Percentiles rank a stretch among this genome's conserved stretches.
These are phyloP conservation scores for Mus minutoides DNA, from an alignment of 2,797 vertebrate genomes.

Conservation along the genomic window DNA sequence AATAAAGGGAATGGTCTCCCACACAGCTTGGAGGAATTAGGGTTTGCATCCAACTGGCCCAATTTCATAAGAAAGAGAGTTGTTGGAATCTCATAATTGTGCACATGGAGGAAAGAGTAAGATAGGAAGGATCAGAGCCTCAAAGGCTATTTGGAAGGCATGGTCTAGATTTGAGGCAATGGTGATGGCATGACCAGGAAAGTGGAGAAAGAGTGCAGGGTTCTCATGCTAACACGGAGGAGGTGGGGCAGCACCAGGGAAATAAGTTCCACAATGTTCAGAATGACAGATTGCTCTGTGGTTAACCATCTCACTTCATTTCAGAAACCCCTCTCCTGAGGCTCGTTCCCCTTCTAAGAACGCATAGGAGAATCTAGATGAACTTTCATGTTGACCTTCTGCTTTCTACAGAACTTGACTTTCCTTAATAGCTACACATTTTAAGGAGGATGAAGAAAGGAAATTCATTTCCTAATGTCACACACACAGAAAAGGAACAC, in stretches of 20 bases:
- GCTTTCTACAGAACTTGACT: conserved; percentile 18
- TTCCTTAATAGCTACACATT: conserved; percentile 42
- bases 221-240: not conserved
- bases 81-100: not conserved
- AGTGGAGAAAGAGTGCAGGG: not conserved
- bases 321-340: not conserved
- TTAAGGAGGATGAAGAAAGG: conserved; percentile 30
- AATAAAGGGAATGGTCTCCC: not conserved
- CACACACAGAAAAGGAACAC: not conserved
- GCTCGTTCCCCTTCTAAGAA: not conserved
- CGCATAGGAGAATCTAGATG: not conserved
- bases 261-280: not conserved
- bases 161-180: not conserved
- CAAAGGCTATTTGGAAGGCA: not conserved
- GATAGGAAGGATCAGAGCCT: not conserved
- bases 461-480: conserved; percentile 49
- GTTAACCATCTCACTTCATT: conserved; percentile 6
- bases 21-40: not conserved
- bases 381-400: not conserved
- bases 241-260: not conserved
- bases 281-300: not conserved
- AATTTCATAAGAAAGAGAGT: not conserved
- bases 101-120: not conserved
- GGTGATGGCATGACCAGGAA: not conserved
- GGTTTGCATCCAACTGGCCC: not conserved